These are phyloP conservation scores for Agrotis segetum DNA, from an alignment of 2,888 invertebrate species.

Conservation along the genomic window DNA sequence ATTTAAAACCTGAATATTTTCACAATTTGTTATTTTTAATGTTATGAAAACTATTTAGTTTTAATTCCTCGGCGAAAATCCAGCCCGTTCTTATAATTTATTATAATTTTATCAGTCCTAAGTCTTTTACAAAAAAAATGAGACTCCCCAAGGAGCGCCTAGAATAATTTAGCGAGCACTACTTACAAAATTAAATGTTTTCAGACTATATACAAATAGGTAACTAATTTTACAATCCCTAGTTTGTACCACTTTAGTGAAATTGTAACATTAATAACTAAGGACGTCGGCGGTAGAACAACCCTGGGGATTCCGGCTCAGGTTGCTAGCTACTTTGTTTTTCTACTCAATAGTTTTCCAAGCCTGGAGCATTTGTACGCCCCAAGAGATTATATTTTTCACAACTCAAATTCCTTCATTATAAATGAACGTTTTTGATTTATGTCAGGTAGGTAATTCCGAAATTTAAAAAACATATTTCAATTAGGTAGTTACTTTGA, in stretches of 20 bases:
- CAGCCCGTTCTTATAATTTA: too few relatives aligned
- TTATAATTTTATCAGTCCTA: background rate
- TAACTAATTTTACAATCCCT: conserved; percentile 18
- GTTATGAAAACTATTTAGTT: too few relatives aligned
- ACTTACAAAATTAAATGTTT: conserved; percentile 1
- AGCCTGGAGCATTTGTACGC: conserved; percentile 58
- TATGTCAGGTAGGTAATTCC: background rate
- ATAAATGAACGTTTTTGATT: background rate
- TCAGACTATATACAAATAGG: conserved; percentile 12
- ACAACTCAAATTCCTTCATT: conserved; percentile 6
- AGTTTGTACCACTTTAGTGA: conserved; percentile 29
- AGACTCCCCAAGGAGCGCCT: too few relatives aligned
- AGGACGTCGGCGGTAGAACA: conserved; percentile 4
- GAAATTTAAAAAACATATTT: background rate
- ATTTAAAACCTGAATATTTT: too few relatives aligned
- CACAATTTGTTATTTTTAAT: too few relatives aligned
- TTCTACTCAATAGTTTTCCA: conserved; percentile 69
- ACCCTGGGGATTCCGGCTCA: conserved; percentile 40
- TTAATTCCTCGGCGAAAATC: too few relatives aligned
- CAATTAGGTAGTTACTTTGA: background rate
- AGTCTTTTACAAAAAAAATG: conserved; percentile 6
- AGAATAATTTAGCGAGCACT: conserved; percentile 1
- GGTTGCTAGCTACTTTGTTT: conserved; percentile 60
- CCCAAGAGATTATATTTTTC: conserved; percentile 25
- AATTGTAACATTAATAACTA: conserved; percentile 45